Evolutionary conservation across 2,797 vertebrate genomes (phyloP).

Genomic region (Sebastes glaucus): DNA sequence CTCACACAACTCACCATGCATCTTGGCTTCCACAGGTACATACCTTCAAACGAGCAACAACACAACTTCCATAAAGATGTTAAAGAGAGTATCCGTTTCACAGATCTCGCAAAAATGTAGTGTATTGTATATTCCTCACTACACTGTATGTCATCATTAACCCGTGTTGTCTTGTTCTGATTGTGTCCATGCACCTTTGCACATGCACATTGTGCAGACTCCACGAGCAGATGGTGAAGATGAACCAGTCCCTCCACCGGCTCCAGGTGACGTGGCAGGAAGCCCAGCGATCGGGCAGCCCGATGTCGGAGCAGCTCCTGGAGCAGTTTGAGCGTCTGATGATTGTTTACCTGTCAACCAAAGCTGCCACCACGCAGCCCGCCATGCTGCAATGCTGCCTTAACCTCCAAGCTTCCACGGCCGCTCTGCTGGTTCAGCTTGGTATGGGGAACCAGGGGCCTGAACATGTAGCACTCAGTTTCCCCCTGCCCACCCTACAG

Average conservation of each 20-base stretch:
- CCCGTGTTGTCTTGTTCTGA: neutral
- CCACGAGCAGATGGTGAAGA: slow-evolving; percentile 99
- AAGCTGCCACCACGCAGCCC: slow-evolving; percentile 93
- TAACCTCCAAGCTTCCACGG: slow-evolving; percentile 94
- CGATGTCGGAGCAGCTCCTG: slow-evolving; percentile 89
- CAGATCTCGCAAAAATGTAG: neutral
- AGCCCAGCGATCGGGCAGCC: slow-evolving; percentile 90
- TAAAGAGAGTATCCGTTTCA: neutral
- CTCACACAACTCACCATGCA: slow-evolving; percentile 93
- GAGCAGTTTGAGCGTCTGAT: slow-evolving; percentile 98
- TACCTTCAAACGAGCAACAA: neutral
- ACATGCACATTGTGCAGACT: slow-evolving; percentile 78
- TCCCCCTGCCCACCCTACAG: slow-evolving; percentile 87
- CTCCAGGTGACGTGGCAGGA: slow-evolving; percentile 96
- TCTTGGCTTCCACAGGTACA: slow-evolving; percentile 89
- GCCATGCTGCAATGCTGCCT: slow-evolving; percentile 96
- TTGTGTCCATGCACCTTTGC: neutral
- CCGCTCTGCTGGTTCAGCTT: slow-evolving; percentile 93
- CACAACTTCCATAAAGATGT: neutral
- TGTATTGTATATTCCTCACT: neutral
- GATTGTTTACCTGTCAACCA: slow-evolving; percentile 96
- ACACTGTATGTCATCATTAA: slow-evolving; percentile 11
- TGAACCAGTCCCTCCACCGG: slow-evolving; percentile 98
- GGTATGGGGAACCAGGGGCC: slow-evolving; percentile 88
- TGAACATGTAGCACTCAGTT: slow-evolving; percentile 87